phyloP scores from a whole-genome alignment of 37 sponge, comb jelly and placozoan genomes.

The Halichondria panicea region DNA sequence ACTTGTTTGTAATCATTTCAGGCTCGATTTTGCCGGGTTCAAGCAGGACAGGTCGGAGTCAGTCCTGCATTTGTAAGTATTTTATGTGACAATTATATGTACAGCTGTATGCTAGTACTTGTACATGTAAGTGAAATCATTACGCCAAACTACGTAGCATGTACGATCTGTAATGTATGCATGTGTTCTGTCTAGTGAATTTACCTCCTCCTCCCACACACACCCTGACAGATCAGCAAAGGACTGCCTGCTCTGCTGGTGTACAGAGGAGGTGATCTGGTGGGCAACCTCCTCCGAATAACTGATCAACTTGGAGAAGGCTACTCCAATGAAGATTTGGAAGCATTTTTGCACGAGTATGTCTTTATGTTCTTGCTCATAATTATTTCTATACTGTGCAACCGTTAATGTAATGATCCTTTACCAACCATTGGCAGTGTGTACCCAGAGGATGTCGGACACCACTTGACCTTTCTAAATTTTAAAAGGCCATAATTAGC shows the following conservation, averaged over 20 bases:
- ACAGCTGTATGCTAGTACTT: neutral
- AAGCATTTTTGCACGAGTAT: slow-evolving; percentile 76
- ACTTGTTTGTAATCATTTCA: too few species aligned
- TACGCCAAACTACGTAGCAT: neutral
- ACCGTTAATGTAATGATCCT: neutral
- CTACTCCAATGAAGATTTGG: slow-evolving; percentile 65
- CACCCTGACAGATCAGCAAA: slow-evolving; percentile 29
- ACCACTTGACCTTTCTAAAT: too few species aligned
- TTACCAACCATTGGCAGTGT: neutral
- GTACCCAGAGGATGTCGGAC: neutral
- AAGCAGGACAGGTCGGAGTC: slow-evolving; percentile 47
- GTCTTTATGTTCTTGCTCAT: neutral
- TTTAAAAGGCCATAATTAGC: too few species aligned
- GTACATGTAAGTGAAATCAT: neutral
- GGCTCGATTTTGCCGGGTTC: slow-evolving; percentile 80
- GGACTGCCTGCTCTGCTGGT: slow-evolving; percentile 83
- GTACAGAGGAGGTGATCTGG: slow-evolving; percentile 61
- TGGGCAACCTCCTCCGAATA: slow-evolving; percentile 80
- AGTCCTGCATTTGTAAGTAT: slow-evolving; percentile 56
- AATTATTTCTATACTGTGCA: neutral
- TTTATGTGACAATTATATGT: too few species aligned
- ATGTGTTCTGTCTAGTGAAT: too few species aligned
- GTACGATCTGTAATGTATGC: neutral
- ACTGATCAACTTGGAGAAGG: slow-evolving; percentile 61
- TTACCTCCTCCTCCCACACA: neutral